Conservation (phyloP, 2,113 vertebrate species). For the Dryoscopus gambensis region DNA sequence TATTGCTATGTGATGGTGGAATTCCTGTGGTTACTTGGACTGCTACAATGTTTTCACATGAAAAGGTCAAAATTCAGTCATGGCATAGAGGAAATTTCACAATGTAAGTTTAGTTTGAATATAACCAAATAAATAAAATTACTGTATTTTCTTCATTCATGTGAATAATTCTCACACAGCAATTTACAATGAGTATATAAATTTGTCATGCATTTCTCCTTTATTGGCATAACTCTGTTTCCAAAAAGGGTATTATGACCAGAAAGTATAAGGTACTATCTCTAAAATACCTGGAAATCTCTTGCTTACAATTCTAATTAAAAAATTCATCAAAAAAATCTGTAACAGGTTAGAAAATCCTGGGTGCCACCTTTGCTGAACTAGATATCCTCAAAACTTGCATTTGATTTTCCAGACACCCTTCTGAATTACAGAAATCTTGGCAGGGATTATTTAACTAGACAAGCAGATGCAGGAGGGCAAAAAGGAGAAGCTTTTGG, state of each 20-base stretch:
- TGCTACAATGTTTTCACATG: background rate
- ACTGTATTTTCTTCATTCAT: background rate
- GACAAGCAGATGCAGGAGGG: background rate
- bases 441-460: background rate
- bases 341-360: background rate
- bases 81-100: background rate
- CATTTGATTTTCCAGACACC: background rate
- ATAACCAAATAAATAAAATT: background rate
- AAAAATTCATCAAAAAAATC: background rate
- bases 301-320: background rate
- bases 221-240: background rate
- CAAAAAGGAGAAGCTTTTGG: background rate
- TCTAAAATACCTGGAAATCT: background rate
- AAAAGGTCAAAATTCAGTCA: slow-evolving; percentile 17
- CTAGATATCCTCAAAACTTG: background rate
- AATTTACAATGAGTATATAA: background rate
- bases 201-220: background rate
- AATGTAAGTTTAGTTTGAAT: background rate
- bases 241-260: background rate
- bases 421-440: background rate
- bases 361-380: background rate
- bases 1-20: background rate
- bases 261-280: background rate
- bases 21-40: background rate
- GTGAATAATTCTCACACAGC: background rate